Evolutionary conservation across 2,113 vertebrate species (phyloP).

Genomic region (Rhizomys pruinosus): DNA sequence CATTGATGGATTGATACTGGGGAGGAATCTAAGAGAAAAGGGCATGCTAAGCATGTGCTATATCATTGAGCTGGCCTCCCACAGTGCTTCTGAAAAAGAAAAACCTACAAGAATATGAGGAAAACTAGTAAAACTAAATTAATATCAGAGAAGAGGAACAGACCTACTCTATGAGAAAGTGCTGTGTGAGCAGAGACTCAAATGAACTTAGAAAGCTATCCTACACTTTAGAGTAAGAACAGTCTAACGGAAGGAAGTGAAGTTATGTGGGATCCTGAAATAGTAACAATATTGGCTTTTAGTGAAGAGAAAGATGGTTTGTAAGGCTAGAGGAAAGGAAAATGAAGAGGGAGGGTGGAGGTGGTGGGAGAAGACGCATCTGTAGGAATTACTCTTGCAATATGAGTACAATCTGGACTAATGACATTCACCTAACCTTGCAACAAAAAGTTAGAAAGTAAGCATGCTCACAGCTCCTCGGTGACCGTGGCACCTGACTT

Average conservation of each 20-base stretch:
- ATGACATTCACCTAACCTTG: no score
- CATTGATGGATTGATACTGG: neutral
- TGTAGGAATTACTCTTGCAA: no score
- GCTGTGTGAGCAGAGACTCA: neutral
- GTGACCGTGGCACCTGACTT: no score
- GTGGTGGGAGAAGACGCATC: accelerated
- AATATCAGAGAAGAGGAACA: neutral
- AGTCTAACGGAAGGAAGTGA: neutral
- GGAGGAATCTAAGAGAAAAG: neutral
- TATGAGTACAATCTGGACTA: no score
- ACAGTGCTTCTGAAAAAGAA: neutral
- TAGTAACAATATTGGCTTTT: neutral
- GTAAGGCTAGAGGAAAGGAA: neutral
- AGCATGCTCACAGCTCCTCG: no score
- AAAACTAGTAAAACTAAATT: neutral
- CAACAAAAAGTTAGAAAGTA: no score
- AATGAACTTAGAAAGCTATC: neutral
- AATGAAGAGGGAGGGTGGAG: neutral
- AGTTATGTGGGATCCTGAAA: neutral
- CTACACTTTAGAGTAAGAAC: neutral
- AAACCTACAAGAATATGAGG: neutral
- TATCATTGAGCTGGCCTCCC: neutral
- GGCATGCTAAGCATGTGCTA: accelerated
- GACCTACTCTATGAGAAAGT: neutral
- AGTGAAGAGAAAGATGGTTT: neutral